These are phyloP conservation scores for Numida meleagris DNA, from an alignment of 2,113 vertebrate species.

Conservation along the genomic window DNA sequence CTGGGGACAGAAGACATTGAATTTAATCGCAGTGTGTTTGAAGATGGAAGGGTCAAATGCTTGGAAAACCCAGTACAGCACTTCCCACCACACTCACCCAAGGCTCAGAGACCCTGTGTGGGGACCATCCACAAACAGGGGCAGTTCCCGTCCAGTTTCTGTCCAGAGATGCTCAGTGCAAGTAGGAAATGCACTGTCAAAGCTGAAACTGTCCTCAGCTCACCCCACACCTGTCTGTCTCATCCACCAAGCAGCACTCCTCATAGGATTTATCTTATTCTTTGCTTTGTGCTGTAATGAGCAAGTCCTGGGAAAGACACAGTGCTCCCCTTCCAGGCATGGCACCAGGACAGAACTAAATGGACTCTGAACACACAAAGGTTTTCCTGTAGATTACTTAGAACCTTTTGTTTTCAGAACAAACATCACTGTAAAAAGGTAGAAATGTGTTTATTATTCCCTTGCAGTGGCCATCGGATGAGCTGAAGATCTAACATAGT, in stretches of 20 bases:
- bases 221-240: background rate
- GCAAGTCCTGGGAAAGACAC: background rate
- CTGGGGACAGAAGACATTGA: background rate
- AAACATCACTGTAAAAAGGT: background rate
- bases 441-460: background rate
- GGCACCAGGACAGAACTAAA: background rate
- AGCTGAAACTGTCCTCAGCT: background rate
- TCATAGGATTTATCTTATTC: background rate
- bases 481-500: background rate
- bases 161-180: background rate
- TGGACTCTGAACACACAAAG: background rate
- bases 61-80: background rate
- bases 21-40: background rate
- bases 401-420: background rate
- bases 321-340: background rate
- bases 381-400: background rate
- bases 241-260: background rate
- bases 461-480: background rate
- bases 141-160: no score
- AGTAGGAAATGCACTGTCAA: background rate
- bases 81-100: background rate
- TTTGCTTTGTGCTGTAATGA: background rate
- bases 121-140: background rate
- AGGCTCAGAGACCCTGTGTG: background rate
- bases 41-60: background rate